Conservation (phyloP, 2,888 invertebrate species). For the Polyommatus icarus region DNA sequence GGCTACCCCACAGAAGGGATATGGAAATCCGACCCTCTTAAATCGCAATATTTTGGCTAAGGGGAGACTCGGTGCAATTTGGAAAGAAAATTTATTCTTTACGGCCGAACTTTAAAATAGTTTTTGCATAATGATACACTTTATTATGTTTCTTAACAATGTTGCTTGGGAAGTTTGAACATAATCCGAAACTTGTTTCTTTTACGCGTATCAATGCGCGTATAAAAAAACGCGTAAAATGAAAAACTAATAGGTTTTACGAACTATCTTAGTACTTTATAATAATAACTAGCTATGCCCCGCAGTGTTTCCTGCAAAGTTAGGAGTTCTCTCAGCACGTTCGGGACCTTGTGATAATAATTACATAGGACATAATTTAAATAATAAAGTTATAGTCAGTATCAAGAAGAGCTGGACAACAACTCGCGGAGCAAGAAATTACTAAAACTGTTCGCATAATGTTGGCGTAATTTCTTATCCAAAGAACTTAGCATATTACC, state of each 20-base stretch:
- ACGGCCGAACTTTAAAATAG: constrained; percentile 30
- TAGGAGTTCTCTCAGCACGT: too few relatives aligned
- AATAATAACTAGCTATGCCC: too few relatives aligned
- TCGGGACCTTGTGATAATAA: too few relatives aligned
- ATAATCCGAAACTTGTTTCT: not conserved
- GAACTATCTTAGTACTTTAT: too few relatives aligned
- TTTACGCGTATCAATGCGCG: not conserved
- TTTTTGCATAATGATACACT: constrained; percentile 13
- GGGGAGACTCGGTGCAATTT: constrained; percentile 41
- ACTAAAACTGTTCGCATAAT: not conserved
- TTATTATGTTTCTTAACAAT: not conserved
- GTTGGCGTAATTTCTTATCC: not conserved
- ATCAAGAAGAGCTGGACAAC: too few relatives aligned
- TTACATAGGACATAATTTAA: too few relatives aligned
- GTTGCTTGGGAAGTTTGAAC: not conserved
- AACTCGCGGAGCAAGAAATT: too few relatives aligned
- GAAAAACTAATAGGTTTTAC: not conserved
- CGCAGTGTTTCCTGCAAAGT: too few relatives aligned
- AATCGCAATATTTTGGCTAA: constrained; percentile 49
- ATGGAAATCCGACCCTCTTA: constrained; percentile 68
- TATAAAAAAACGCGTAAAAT: too few relatives aligned
- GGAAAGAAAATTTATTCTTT: constrained; percentile 32
- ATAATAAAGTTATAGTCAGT: too few relatives aligned
- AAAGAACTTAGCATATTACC: not conserved
- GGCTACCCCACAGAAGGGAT: constrained; percentile 51